Evolutionary conservation across 1,140 invertebrate species (phyloP), one percentile per base, ranked within the genome.

Genomic region (Caerostris darwini): DNA sequence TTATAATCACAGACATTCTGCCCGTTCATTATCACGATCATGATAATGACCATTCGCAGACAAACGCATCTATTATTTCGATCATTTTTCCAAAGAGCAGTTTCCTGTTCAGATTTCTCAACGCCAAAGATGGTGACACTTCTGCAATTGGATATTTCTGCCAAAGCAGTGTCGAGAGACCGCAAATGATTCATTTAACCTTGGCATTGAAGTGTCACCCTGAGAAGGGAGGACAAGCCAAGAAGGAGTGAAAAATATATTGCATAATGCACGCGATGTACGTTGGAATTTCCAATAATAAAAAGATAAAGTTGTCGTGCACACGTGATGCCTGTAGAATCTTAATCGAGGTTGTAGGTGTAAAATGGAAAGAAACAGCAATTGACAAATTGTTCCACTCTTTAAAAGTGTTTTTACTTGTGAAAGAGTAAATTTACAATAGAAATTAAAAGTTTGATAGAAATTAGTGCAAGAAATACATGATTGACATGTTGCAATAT

Each of bases 121-220:
- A 54, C 86, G 10, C 86, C 86, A 61, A 88, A 88, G 50, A 88
- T 61, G 61, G 61, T 57, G 50, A 53, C 86, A 53, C 14, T 57
- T 6, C 83, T 34, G n/a, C 17, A 59, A 85, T 57, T 59, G 83
- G 83, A 57, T 34, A 34, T 59, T 85, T 85, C 83, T 58, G 14
- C 56, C 3, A 17, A 64, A 50, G 8, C 7, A 57, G 8, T 19
- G 12, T 5, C 10, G 50, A 17, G 10, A 88, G 86, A 61, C 86
- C 86, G 59, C 86, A 88, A 81, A 12, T 88, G 86, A 88, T 88
- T 88, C 86, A 88, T 57, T 88, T 88, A 50, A 88, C 86, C 86
- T 88, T 88, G 86, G 58, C 50, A 67, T 67, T 85, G 83, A 85
- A 85, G 53, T 88, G 86, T 88, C 86, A 88, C 86, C 86, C 19